Percentiles rank a stretch among this genome's conserved stretches.
phyloP scores from a whole-genome alignment of 1,140 invertebrate species.

The Achatina immaculata region DNA sequence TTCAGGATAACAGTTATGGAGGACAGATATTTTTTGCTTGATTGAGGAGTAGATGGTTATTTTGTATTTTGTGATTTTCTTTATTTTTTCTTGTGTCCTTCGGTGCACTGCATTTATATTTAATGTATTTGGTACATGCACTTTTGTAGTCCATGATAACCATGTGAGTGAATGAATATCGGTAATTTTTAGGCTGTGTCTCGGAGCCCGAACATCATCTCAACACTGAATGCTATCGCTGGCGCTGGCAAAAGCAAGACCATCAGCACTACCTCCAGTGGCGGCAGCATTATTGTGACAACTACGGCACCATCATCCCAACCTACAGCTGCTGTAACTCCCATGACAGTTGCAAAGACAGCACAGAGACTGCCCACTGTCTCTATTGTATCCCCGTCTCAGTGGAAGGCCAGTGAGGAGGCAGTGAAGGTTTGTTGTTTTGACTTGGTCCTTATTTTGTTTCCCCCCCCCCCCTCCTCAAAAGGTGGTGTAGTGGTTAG shows the following conservation, averaged over 20 bases:
- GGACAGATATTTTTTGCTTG: too few relatives aligned
- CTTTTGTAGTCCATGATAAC: too few relatives aligned
- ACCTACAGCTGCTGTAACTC: background rate
- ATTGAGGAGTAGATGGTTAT: too few relatives aligned
- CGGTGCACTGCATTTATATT: too few relatives aligned
- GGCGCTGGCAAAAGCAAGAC: constrained; percentile 4
- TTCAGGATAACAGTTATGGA: too few relatives aligned
- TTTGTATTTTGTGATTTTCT: too few relatives aligned
- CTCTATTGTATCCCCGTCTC: background rate
- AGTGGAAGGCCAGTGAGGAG: constrained; percentile 15
- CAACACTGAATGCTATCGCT: background rate
- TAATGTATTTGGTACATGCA: too few relatives aligned
- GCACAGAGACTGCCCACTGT: background rate
- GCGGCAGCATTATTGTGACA: background rate
- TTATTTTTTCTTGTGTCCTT: too few relatives aligned
- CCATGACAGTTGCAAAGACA: background rate
- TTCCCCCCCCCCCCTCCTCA: too few relatives aligned
- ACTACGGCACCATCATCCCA: background rate
- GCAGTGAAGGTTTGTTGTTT: background rate
- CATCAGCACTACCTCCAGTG: background rate
- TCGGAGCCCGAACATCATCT: background rate
- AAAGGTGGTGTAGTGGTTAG: too few relatives aligned
- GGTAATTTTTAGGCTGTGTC: background rate
- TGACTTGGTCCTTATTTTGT: background rate
- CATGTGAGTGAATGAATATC: too few relatives aligned